phyloP scores from a whole-genome alignment of 1,140 invertebrate species.

The Diprion similis region DNA sequence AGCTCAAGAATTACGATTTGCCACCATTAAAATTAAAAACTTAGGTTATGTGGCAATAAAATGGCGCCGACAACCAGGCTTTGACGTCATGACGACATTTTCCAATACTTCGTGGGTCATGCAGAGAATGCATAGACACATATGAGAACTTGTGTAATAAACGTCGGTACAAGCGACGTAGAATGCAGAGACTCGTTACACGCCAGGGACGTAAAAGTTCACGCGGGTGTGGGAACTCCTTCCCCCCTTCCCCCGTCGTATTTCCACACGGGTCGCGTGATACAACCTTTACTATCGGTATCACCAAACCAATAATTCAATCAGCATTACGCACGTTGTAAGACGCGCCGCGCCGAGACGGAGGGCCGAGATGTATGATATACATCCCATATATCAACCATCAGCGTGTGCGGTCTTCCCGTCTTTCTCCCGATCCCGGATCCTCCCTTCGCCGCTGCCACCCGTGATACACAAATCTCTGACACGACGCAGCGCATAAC shows the following conservation, averaged over 20 bases:
- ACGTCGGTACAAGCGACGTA: too few species aligned
- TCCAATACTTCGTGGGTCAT: not conserved
- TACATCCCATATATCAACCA: not conserved
- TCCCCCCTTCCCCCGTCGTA: too few species aligned
- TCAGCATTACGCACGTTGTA: not conserved
- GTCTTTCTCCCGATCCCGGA: not conserved
- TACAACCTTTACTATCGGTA: not conserved
- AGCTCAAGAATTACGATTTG: not conserved
- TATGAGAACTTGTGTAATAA: too few species aligned
- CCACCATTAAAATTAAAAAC: not conserved
- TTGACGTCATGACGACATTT: conserved; percentile 18
- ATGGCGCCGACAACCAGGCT: not conserved
- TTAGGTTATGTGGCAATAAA: not conserved
- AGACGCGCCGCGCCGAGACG: not conserved
- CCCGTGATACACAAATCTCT: not conserved
- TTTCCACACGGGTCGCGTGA: not conserved
- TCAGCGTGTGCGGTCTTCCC: not conserved
- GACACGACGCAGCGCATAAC: too few species aligned
- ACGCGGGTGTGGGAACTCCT: not conserved
- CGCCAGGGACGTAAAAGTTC: too few species aligned
- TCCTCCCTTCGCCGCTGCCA: not conserved
- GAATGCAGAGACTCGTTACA: too few species aligned
- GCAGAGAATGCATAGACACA: too few species aligned
- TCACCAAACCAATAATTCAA: conserved; percentile 5
- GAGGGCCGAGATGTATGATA: not conserved